These are phyloP conservation scores for Setipinna tenuifilis DNA, from an alignment of 2,797 vertebrate species.

Conservation along the genomic window DNA sequence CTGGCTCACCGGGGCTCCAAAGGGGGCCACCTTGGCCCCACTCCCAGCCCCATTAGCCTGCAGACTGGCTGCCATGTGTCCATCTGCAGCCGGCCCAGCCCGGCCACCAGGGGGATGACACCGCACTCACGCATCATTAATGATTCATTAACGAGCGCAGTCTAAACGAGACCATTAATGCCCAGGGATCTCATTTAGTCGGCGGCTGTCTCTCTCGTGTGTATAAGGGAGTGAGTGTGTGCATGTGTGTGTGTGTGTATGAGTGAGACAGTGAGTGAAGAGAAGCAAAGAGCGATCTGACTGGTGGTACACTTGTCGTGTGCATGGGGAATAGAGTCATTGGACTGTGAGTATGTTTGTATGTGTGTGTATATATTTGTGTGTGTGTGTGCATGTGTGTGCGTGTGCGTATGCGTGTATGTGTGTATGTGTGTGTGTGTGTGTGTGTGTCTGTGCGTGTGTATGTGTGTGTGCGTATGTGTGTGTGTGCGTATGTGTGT, in stretches of 20 bases:
- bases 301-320: background rate
- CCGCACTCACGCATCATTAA: slow-evolving; percentile 80
- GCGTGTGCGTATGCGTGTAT: background rate
- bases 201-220: slow-evolving; percentile 48
- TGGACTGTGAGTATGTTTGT: slow-evolving; percentile 59
- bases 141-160: slow-evolving; percentile 80
- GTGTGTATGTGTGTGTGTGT: background rate
- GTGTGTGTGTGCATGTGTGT: background rate
- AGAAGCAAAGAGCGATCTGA: slow-evolving; percentile 22
- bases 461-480: slow-evolving; percentile 19
- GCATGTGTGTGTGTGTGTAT: background rate
- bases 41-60: slow-evolving; percentile 57
- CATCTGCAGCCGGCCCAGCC: slow-evolving; percentile 67
- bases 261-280: background rate
- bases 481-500: too few species aligned
- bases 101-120: slow-evolving; percentile 75
- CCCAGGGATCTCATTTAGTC: slow-evolving; percentile 49
- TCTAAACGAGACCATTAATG: slow-evolving; percentile 70
- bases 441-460: background rate
- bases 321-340: slow-evolving; percentile 54
- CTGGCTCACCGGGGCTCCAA: slow-evolving; percentile 36
- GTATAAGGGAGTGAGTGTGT: background rate
- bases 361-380: background rate
- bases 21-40: slow-evolving; percentile 41
- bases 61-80: slow-evolving; percentile 61